Evolutionary conservation across 2,888 invertebrate species (phyloP).

Genomic region (Myopa tessellatipennis): DNA sequence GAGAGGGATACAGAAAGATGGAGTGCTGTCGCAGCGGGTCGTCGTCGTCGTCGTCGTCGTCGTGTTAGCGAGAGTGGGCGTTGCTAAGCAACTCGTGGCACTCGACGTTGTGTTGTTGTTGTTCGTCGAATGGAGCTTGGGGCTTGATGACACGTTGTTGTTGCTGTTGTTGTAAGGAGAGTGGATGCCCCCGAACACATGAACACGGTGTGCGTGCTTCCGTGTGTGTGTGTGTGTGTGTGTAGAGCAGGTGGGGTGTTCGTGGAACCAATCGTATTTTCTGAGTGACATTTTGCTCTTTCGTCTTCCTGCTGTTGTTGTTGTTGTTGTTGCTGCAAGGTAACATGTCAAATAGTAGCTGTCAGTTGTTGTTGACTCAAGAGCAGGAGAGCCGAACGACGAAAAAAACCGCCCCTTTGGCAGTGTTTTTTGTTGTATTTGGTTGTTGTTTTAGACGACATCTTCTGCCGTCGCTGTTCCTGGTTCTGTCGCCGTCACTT

Average conservation of each 20-base stretch:
- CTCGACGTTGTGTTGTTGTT: slow-evolving; percentile 15
- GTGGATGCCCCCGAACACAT: slow-evolving; percentile 6
- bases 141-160: slow-evolving; percentile 28
- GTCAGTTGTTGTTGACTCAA: slow-evolving; percentile 60
- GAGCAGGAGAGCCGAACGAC: slow-evolving; percentile 48
- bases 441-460: slow-evolving; percentile 2
- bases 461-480: slow-evolving; percentile 14
- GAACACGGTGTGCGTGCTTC: slow-evolving; percentile 16
- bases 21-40: neutral
- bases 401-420: slow-evolving; percentile 56
- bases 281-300: slow-evolving; percentile 65
- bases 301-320: slow-evolving; percentile 44
- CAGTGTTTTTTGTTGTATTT: slow-evolving; percentile 31
- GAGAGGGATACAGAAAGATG: neutral
- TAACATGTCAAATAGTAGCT: slow-evolving; percentile 66
- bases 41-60: slow-evolving; percentile 17
- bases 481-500: slow-evolving; percentile 7
- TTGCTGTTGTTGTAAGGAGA: slow-evolving; percentile 19
- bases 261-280: slow-evolving; percentile 66
- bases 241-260: slow-evolving; percentile 49
- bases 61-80: slow-evolving; percentile 64
- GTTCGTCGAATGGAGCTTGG: slow-evolving; percentile 28
- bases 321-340: slow-evolving; percentile 53
- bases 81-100: slow-evolving; percentile 65
- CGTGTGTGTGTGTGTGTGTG: slow-evolving; percentile 34